Percentiles rank a stretch among this genome's conserved stretches.
Conservation (phyloP, 2,113 vertebrate species). For the Ursus arctos region DNA sequence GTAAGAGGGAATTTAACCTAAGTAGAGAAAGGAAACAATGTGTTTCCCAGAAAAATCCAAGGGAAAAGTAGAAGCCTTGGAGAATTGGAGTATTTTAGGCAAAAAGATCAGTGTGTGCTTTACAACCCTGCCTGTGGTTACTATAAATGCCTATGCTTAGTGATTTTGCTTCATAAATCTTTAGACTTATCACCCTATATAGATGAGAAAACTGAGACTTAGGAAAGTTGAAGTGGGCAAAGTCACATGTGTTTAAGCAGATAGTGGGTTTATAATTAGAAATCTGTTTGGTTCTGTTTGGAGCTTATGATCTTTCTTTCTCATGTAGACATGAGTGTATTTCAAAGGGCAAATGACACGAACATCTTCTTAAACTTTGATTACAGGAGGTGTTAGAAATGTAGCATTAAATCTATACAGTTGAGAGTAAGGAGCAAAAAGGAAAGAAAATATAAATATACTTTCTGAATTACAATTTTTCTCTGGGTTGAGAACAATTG, state of each 20-base stretch:
- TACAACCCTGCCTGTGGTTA: background rate
- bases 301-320: background rate
- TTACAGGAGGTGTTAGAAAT: background rate
- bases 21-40: background rate
- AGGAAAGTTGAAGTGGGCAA: background rate
- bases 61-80: background rate
- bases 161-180: background rate
- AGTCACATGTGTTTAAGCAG: conserved; percentile 22
- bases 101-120: background rate
- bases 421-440: background rate
- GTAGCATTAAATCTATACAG: background rate
- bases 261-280: background rate
- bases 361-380: background rate
- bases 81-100: background rate
- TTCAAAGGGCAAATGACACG: background rate
- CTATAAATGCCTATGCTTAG: background rate
- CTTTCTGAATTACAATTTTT: background rate
- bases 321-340: background rate
- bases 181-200: background rate
- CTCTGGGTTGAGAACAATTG: background rate
- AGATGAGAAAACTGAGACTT: conserved; percentile 17
- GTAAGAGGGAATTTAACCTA: background rate
- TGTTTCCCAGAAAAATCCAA: background rate
- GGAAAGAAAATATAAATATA: background rate
- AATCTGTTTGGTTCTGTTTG: background rate